A percentile compares a stretch with the other conserved stretches of the same genome.
These are phyloP conservation scores for Triplophysa dalaica DNA, from an alignment of 2,113 vertebrate species.

Conservation along the genomic window DNA sequence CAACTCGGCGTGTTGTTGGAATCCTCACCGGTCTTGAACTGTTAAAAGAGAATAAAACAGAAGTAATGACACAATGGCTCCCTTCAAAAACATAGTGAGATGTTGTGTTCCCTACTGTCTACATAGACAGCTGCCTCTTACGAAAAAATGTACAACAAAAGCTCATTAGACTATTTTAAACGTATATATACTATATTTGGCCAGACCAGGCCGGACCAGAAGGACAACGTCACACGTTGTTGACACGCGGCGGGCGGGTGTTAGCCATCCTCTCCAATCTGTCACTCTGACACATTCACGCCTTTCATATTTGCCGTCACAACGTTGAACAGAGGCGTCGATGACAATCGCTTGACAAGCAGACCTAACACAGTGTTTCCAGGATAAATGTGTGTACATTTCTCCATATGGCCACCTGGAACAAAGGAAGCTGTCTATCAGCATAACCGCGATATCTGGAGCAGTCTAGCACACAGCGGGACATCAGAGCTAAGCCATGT, in stretches of 20 bases:
- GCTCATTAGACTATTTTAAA: neutral
- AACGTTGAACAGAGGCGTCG: neutral
- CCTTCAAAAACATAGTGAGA: neutral
- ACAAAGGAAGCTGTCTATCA: slow-evolving; percentile 38
- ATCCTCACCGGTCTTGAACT: slow-evolving; percentile 37
- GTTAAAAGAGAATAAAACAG: neutral
- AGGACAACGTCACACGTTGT: slow-evolving; percentile 25
- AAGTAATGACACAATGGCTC: neutral
- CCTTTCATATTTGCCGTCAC: slow-evolving; percentile 10
- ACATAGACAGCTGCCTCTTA: neutral
- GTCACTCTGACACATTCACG: slow-evolving; percentile 18
- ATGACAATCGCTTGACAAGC: slow-evolving; percentile 14
- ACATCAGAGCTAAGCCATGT: slow-evolving; percentile 32
- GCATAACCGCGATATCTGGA: slow-evolving; percentile 21
- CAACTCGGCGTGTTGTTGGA: neutral
- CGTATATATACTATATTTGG: neutral
- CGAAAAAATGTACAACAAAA: neutral
- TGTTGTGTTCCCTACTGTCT: neutral
- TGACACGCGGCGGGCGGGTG: neutral
- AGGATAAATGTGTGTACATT: neutral
- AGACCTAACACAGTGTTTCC: neutral
- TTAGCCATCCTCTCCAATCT: slow-evolving; percentile 34
- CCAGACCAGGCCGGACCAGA: slow-evolving; percentile 21
- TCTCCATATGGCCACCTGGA: slow-evolving; percentile 20
- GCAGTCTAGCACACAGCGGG: slow-evolving; percentile 23